Percentiles rank a stretch among this genome's conserved stretches.
Evolutionary conservation across 2,888 invertebrate genomes (phyloP).

Genomic region (Orchesellides sinensis): DNA sequence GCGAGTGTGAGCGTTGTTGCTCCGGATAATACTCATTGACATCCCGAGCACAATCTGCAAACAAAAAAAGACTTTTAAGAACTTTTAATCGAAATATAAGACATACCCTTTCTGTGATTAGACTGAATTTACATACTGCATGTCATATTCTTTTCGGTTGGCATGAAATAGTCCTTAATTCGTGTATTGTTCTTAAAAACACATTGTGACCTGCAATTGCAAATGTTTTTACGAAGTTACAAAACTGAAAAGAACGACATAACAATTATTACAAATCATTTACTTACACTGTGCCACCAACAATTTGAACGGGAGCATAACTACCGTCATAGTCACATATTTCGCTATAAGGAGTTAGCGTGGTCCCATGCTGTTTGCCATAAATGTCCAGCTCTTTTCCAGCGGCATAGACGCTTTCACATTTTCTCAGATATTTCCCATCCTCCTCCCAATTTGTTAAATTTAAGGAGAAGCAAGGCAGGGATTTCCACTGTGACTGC

Average conservation of each 20-base stretch:
- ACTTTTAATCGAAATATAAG: background rate
- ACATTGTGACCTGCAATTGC: constrained; percentile 81
- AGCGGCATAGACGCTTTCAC: constrained; percentile 83
- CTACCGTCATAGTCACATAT: constrained; percentile 83
- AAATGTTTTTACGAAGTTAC: too few species aligned
- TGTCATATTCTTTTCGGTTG: constrained; percentile 77
- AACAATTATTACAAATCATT: too few species aligned
- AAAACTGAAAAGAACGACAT: background rate
- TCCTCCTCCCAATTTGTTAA: constrained; percentile 78
- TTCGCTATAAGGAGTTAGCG: constrained; percentile 78
- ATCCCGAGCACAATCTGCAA: constrained; percentile 67
- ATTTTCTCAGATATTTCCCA: constrained; percentile 82
- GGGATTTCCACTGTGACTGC: constrained; percentile 80
- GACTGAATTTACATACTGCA: constrained; percentile 80
- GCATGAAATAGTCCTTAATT: constrained; percentile 79
- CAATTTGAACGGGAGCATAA: constrained; percentile 78
- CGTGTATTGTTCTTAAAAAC: constrained; percentile 81
- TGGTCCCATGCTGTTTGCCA: constrained; percentile 80
- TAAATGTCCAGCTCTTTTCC: constrained; percentile 79
- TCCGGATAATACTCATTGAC: constrained; percentile 34
- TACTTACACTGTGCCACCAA: constrained; percentile 31
- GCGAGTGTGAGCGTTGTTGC: constrained; percentile 26
- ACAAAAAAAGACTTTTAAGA: background rate
- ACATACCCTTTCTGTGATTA: too few species aligned
- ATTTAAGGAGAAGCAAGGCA: constrained; percentile 80